Conservation (phyloP, 2,797 vertebrate species). For the Ptychobarbus kaznakovi region DNA sequence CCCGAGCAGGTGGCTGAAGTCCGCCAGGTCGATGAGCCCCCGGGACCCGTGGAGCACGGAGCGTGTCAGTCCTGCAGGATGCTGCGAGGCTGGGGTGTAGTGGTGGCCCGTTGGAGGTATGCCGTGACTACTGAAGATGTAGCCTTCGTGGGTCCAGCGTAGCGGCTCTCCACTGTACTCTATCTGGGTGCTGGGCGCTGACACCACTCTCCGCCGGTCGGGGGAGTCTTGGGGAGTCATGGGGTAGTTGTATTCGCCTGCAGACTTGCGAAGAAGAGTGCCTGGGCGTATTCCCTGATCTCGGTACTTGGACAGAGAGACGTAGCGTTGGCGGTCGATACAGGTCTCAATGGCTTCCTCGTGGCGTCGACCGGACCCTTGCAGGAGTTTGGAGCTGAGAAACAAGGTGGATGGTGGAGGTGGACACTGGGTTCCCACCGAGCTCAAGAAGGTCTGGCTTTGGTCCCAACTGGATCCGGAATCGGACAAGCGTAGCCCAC, state of each 20-base stretch:
- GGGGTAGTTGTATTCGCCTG: conserved; percentile 86
- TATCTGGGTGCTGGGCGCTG: conserved; percentile 86
- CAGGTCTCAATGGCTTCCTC: conserved; percentile 66
- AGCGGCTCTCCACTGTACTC: conserved; percentile 80
- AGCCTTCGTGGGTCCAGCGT: conserved; percentile 88
- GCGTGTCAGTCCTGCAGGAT: conserved; percentile 62
- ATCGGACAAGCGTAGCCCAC: conserved; percentile 80
- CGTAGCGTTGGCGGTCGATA: conserved; percentile 82
- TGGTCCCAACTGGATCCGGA: conserved; percentile 90
- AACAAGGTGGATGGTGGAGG: conserved; percentile 82
- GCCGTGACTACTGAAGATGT: conserved; percentile 86
- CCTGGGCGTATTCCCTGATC: conserved; percentile 73
- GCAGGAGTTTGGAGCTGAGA: conserved; percentile 83
- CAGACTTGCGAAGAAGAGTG: conserved; percentile 81
- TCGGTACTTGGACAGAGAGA: conserved; percentile 79
- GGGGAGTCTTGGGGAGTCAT: conserved; percentile 91
- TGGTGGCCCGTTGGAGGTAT: conserved; percentile 62
- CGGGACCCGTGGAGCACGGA: conserved; percentile 71
- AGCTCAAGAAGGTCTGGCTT: conserved; percentile 87
- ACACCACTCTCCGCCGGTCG: conserved; percentile 89
- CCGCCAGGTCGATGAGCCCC: conserved; percentile 81
- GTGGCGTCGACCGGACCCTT: conserved; percentile 70
- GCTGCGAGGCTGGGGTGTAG: conserved; percentile 69
- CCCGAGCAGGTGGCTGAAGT: conserved; percentile 88
- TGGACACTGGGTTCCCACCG: conserved; percentile 82